phyloP scores from a whole-genome alignment of 1,140 invertebrate species.

The Cotesia chilonis region DNA sequence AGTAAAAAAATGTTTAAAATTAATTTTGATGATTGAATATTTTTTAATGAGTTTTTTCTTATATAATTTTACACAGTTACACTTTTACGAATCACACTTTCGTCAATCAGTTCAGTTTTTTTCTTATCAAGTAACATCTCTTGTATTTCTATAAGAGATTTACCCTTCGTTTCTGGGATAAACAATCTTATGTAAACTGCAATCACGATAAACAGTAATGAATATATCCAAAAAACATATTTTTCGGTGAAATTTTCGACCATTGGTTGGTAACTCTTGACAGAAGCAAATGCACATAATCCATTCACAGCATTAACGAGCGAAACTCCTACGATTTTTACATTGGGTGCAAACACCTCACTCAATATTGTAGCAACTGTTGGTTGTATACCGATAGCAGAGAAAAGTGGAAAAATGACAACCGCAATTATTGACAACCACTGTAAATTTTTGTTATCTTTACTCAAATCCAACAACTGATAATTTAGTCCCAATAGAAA shows the following conservation, averaged over 20 bases:
- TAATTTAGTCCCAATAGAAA: constrained; percentile 72
- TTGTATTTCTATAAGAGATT: constrained; percentile 68
- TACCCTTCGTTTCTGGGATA: constrained; percentile 85
- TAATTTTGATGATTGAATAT: no score
- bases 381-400: constrained; percentile 75
- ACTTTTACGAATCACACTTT: no score
- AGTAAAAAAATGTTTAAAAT: no score
- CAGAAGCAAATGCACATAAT: constrained; percentile 76
- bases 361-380: constrained; percentile 78
- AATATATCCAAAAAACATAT: constrained; percentile 79
- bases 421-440: constrained; percentile 72
- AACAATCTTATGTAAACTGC: constrained; percentile 71
- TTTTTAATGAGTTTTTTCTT: no score
- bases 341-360: constrained; percentile 78
- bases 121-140: constrained; percentile 38
- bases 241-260: constrained; percentile 71
- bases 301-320: constrained; percentile 77
- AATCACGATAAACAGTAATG: constrained; percentile 71
- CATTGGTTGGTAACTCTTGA: constrained; percentile 76
- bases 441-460: constrained; percentile 56
- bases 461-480: constrained; percentile 66
- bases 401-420: constrained; percentile 72
- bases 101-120: neutral
- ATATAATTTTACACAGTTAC: no score
- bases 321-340: constrained; percentile 75